phyloP scores from a whole-genome alignment of 2,113 vertebrate genomes.

The Corythaeola cristata region DNA sequence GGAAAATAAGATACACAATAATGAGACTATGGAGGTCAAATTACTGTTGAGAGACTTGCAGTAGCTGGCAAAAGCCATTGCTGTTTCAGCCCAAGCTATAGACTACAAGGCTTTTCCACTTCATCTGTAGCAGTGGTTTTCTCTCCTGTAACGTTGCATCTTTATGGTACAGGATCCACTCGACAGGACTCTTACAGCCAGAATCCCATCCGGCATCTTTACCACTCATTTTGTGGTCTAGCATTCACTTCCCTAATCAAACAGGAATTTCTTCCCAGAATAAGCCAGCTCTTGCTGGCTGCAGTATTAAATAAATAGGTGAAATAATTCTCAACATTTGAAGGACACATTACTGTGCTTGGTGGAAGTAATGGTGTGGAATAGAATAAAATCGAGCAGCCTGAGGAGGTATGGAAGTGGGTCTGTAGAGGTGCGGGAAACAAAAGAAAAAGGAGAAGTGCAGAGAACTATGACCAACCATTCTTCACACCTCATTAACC shows the following conservation, averaged over 20 bases:
- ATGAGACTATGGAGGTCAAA: not conserved
- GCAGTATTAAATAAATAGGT: not conserved
- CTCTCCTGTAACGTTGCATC: fast-evolving
- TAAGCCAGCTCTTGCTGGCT: not conserved
- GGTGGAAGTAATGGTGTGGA: not conserved
- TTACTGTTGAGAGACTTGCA: not conserved
- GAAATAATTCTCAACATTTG: not conserved
- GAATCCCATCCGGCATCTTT: not conserved
- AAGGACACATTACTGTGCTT: not conserved
- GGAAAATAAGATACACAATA: not conserved
- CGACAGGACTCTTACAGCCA: not conserved
- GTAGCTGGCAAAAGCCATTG: not conserved
- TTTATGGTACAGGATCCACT: not conserved
- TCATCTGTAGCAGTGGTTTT: not conserved
- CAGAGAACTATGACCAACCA: not conserved
- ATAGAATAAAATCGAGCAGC: not conserved
- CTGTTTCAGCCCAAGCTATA: not conserved
- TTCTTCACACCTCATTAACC: not conserved
- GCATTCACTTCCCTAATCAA: not conserved
- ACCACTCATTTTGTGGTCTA: not conserved
- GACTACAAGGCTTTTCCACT: not conserved
- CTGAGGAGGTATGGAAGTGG: not conserved
- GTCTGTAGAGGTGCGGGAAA: not conserved
- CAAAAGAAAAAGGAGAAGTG: not conserved
- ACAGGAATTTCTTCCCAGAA: not conserved